These are phyloP conservation scores for Tadarida brasiliensis DNA, from an alignment of 2,797 vertebrate genomes.

Conservation along the genomic window DNA sequence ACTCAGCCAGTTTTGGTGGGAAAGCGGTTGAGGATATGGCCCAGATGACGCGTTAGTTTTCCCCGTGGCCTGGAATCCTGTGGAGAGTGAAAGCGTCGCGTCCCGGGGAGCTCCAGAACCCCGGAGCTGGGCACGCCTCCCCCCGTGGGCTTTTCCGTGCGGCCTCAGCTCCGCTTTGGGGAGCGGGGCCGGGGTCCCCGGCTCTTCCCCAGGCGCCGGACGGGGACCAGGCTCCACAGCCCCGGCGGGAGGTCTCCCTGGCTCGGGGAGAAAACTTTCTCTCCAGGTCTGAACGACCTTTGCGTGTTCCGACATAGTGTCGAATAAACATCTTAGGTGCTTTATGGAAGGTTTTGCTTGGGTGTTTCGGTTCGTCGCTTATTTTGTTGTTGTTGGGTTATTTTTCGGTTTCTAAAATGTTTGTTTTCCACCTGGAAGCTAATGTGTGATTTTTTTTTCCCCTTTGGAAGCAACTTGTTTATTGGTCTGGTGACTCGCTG, in stretches of 20 bases:
- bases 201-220: not conserved
- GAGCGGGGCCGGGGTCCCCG: not conserved
- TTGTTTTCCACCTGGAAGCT: not conserved
- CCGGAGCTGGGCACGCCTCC: not conserved
- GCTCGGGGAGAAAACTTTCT: not conserved
- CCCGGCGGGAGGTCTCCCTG: accelerated
- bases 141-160: accelerated
- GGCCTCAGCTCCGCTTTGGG: accelerated
- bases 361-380: not conserved
- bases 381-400: not conserved
- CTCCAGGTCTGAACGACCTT: not conserved
- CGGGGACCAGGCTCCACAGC: accelerated
- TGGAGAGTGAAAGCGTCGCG: accelerated
- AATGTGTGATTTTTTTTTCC: not conserved
- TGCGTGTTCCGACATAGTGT: not conserved
- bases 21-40: accelerated
- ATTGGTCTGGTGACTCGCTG: not conserved
- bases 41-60: accelerated
- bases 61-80: not conserved
- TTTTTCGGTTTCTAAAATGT: not conserved
- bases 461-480: not conserved
- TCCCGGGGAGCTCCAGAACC: not conserved
- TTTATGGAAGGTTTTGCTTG: not conserved
- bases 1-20: accelerated
- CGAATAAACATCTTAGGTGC: not conserved